phyloP scores from a whole-genome alignment of 2,888 invertebrate genomes.

The Clanis bilineata region DNA sequence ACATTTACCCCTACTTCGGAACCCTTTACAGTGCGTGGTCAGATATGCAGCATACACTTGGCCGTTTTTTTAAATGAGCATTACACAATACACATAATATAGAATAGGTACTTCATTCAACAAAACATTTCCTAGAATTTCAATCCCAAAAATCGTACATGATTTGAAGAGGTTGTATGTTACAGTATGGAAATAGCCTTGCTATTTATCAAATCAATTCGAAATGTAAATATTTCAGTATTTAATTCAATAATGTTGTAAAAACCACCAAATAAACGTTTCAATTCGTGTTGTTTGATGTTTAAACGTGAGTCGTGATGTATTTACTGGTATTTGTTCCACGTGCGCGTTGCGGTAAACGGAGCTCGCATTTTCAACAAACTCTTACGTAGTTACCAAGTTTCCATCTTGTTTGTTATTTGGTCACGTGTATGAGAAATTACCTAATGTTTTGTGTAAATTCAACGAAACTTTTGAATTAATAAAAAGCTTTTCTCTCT shows the following conservation, averaged over 20 bases:
- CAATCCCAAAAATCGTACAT: too few relatives aligned
- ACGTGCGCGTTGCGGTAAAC: not conserved
- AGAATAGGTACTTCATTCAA: too few relatives aligned
- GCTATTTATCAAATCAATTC: too few relatives aligned
- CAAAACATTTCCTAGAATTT: too few relatives aligned
- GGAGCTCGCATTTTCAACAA: constrained; percentile 9
- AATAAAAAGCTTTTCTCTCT: not conserved
- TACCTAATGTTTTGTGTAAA: constrained; percentile 7
- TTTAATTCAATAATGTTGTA: not conserved
- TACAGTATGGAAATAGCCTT: too few relatives aligned
- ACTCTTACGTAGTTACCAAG: constrained; percentile 13
- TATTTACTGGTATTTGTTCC: constrained; percentile 3
- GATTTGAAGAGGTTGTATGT: too few relatives aligned
- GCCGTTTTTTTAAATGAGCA: too few relatives aligned
- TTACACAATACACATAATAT: too few relatives aligned
- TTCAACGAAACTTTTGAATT: not conserved
- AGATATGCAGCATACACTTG: too few relatives aligned
- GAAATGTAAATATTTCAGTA: too few relatives aligned
- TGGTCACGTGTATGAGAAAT: constrained; percentile 13
- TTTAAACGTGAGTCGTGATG: not conserved
- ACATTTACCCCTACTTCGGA: too few relatives aligned
- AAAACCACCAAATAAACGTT: not conserved
- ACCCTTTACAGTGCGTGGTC: too few relatives aligned
- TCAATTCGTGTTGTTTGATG: not conserved
- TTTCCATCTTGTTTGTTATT: constrained; percentile 10